Percentiles rank a stretch among this genome's conserved stretches.
phyloP scores from a whole-genome alignment of 2,797 vertebrate species.

The Petrocephalus schoutedeni region DNA sequence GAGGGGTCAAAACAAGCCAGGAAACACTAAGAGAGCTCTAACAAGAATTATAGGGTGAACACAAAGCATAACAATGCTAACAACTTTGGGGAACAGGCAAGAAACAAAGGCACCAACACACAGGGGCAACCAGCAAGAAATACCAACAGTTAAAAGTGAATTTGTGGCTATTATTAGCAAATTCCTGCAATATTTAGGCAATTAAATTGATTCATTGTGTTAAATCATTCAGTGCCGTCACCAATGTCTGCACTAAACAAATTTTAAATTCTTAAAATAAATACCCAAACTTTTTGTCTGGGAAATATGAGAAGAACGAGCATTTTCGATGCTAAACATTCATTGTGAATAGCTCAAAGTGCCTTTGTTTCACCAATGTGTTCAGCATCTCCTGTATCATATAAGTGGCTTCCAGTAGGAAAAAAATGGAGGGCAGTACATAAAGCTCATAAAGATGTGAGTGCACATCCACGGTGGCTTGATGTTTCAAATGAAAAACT shows the following conservation, averaged over 20 bases:
- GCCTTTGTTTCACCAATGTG: not conserved
- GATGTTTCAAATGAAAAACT: not conserved
- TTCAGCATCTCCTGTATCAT: not conserved
- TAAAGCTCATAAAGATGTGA: not conserved
- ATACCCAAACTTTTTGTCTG: not conserved
- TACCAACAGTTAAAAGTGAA: not conserved
- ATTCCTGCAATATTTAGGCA: not conserved
- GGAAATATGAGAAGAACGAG: not conserved
- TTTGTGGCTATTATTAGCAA: not conserved
- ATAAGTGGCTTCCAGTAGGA: not conserved
- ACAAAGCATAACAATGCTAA: too few species aligned
- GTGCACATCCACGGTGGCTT: not conserved
- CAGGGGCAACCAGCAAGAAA: too few species aligned
- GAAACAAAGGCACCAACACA: too few species aligned
- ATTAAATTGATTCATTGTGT: not conserved
- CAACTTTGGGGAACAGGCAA: too few species aligned
- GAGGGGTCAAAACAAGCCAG: too few species aligned
- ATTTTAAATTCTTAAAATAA: not conserved
- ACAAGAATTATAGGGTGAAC: too few species aligned
- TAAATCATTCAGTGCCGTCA: not conserved
- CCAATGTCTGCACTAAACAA: not conserved
- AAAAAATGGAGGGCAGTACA: not conserved
- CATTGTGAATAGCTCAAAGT: not conserved
- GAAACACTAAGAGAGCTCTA: too few species aligned
- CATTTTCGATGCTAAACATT: not conserved